A percentile compares a stretch with the other conserved stretches of the same genome.
phyloP scores from a whole-genome alignment of 64 coral and sea anemone species.

The Pachyseris speciosa region DNA sequence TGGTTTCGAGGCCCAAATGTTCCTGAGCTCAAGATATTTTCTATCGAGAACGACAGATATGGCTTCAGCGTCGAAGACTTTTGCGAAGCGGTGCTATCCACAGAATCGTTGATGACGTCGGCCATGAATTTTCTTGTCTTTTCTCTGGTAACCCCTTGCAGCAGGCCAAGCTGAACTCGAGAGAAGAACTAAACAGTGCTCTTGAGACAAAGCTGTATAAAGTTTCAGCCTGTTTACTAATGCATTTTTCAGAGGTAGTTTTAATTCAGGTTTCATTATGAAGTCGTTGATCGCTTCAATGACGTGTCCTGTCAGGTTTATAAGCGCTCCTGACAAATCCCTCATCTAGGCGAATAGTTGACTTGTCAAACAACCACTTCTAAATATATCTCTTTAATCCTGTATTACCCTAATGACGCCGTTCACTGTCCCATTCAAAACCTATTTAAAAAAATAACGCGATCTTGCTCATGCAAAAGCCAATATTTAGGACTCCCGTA shows the following conservation, averaged over 20 bases:
- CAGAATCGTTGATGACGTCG: constrained; percentile 10
- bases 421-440: constrained; percentile 36
- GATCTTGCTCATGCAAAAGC: not conserved
- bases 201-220: constrained; percentile 53
- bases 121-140: constrained; percentile 17
- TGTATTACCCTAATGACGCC: constrained; percentile 54
- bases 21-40: constrained; percentile 56
- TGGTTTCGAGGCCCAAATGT: constrained; percentile 22
- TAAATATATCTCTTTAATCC: constrained; percentile 71
- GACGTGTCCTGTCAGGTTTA: constrained; percentile 70
- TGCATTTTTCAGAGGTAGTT: constrained; percentile 55
- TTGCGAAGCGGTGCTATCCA: not conserved
- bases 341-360: constrained; percentile 53
- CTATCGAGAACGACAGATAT: constrained; percentile 64
- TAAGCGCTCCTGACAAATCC: constrained; percentile 73
- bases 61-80: constrained; percentile 26
- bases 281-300: constrained; percentile 72
- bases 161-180: constrained; percentile 6
- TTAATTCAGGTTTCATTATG: constrained; percentile 81
- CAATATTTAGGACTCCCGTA: not conserved
- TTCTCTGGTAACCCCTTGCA: constrained; percentile 25
- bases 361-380: constrained; percentile 61
- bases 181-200: not conserved
- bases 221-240: constrained; percentile 66
- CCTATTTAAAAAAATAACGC: constrained; percentile 33